Percentiles rank a stretch among this genome's conserved stretches.
These are phyloP conservation scores for Chromoteleia sp. DNA, from an alignment of 2,888 invertebrate species.

Conservation along the genomic window DNA sequence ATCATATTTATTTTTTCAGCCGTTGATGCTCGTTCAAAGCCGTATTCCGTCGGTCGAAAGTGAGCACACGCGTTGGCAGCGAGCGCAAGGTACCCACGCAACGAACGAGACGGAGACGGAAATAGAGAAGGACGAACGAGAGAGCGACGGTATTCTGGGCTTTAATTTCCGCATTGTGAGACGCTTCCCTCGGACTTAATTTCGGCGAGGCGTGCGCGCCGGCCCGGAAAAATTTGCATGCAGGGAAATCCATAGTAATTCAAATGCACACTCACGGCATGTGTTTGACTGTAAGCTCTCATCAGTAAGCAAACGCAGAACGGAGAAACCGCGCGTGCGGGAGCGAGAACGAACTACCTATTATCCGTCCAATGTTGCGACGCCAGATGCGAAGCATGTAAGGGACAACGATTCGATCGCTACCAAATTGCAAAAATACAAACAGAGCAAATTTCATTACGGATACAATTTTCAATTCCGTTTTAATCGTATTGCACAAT, in stretches of 20 bases:
- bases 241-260: slow-evolving; percentile 66
- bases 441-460: slow-evolving; percentile 5
- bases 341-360: slow-evolving; percentile 23
- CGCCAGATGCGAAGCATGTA: slow-evolving; percentile 18
- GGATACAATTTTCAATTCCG: no score
- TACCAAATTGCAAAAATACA: background rate
- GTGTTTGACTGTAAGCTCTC: slow-evolving; percentile 66
- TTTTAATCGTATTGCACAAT: no score
- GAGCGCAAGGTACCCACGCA: background rate
- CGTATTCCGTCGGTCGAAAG: slow-evolving; percentile 26
- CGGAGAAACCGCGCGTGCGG: background rate
- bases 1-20: slow-evolving; percentile 55
- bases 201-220: slow-evolving; percentile 47
- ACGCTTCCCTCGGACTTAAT: slow-evolving; percentile 57
- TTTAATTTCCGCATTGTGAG: slow-evolving; percentile 68
- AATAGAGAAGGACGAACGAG: background rate
- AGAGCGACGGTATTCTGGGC: slow-evolving; percentile 23
- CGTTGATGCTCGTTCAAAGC: slow-evolving; percentile 21
- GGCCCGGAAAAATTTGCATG: slow-evolving; percentile 67
- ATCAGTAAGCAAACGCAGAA: slow-evolving; percentile 63
- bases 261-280: slow-evolving; percentile 65
- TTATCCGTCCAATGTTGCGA: slow-evolving; percentile 34
- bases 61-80: background rate
- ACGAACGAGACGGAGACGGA: background rate
- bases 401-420: slow-evolving; percentile 22